These are phyloP conservation scores for Polietes domitor DNA, from an alignment of 2,888 invertebrate genomes.

Conservation along the genomic window DNA sequence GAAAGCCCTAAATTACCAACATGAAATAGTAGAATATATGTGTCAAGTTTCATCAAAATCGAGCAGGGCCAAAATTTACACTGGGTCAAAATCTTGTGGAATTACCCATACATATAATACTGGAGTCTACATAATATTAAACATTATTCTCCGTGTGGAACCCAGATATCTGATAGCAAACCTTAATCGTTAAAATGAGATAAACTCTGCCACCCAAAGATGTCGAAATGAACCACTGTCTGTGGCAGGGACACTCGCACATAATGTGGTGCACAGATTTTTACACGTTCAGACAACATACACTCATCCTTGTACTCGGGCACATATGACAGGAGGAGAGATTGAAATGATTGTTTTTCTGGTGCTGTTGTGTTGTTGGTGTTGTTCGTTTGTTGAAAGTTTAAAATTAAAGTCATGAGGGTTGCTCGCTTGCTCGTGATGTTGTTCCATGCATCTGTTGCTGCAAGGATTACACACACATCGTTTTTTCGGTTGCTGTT, in stretches of 20 bases:
- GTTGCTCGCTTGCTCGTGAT: conserved; percentile 74
- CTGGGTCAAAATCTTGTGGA: too few relatives aligned
- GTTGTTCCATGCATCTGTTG: conserved; percentile 77
- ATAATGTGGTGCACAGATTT: conserved; percentile 12
- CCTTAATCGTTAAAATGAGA: too few relatives aligned
- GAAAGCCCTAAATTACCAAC: too few relatives aligned
- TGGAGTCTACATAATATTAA: too few relatives aligned
- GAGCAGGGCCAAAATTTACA: too few relatives aligned
- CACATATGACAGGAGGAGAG: conserved; percentile 30
- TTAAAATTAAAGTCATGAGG: conserved; percentile 71
- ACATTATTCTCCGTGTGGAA: too few relatives aligned
- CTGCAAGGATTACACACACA: conserved; percentile 64
- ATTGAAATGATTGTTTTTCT: conserved; percentile 55
- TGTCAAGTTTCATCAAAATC: too few relatives aligned
- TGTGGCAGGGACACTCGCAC: background rate
- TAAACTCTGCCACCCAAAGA: too few relatives aligned
- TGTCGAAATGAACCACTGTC: conserved; percentile 14
- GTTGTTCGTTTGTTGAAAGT: conserved; percentile 43
- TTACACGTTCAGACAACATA: conserved; percentile 43
- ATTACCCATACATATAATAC: too few relatives aligned
- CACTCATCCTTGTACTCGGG: too few relatives aligned
- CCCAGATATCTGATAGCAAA: too few relatives aligned
- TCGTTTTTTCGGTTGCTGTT: conserved; percentile 28
- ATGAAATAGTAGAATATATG: too few relatives aligned
- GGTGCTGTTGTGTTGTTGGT: conserved; percentile 24